These are phyloP conservation scores for Amblyjoppa fuscipennis DNA, from an alignment of 2,888 invertebrate genomes.

Conservation along the genomic window DNA sequence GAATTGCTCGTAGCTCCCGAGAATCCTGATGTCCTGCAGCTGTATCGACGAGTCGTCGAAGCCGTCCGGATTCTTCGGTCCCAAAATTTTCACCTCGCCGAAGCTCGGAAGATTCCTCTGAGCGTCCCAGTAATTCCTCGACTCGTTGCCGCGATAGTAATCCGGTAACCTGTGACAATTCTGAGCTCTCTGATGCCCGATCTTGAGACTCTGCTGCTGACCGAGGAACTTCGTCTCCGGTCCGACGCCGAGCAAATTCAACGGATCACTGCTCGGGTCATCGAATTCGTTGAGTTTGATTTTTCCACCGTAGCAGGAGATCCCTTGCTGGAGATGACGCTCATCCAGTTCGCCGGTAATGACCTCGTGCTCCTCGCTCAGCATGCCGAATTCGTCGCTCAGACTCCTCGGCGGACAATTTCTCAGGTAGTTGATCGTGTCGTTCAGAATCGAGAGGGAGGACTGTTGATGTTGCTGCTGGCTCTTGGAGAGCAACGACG, in stretches of 20 bases:
- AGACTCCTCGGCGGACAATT: constrained; percentile 69
- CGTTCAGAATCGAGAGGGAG: constrained; percentile 73
- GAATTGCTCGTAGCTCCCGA: constrained; percentile 79
- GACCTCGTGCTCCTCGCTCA: constrained; percentile 68
- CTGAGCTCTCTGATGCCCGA: constrained; percentile 54
- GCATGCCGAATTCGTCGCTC: constrained; percentile 74
- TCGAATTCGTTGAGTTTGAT: constrained; percentile 76
- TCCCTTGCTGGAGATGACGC: constrained; percentile 38
- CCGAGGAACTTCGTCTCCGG: constrained; percentile 71
- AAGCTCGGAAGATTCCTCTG: constrained; percentile 65
- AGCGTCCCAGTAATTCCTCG: constrained; percentile 56
- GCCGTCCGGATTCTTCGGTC: constrained; percentile 72
- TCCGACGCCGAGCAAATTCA: constrained; percentile 68
- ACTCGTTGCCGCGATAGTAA: constrained; percentile 60
- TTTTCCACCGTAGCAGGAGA: constrained; percentile 60
- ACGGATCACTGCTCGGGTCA: constrained; percentile 65
- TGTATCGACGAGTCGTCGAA: constrained; percentile 70
- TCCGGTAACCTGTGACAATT: constrained; percentile 35
- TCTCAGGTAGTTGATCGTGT: constrained; percentile 76
- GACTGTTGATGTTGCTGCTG: constrained; percentile 66
- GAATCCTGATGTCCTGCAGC: constrained; percentile 79
- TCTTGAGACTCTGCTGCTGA: constrained; percentile 59
- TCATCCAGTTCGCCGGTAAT: background rate
- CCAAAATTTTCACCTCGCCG: constrained; percentile 75
- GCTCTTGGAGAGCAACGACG: constrained; percentile 72